Evolutionary conservation across 2,888 invertebrate genomes (phyloP), one percentile per base, ranked within the genome.

Genomic region (Falcaria lacertinaria): DNA sequence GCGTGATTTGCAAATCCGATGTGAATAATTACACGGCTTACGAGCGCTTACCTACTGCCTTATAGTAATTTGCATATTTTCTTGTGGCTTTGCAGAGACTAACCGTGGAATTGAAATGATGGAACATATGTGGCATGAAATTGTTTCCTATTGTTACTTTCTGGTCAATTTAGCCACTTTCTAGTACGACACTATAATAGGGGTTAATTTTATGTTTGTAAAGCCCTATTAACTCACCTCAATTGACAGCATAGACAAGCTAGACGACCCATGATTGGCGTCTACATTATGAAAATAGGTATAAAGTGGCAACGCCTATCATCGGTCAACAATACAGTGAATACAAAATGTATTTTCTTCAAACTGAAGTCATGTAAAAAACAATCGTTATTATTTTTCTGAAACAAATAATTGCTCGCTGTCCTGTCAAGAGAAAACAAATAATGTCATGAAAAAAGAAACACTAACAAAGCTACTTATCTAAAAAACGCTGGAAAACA

Each of bases 11-110:
- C 83, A 86, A 86, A 87, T 86, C 86, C 84, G 77, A 84, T 80
- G 88, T 86, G 89, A 89, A 89, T 89, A 89, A 89, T 89, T 88
- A 88, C 82, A 79, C 75, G 85, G 88, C 85, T 87, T 89, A 87
- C 79, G 80, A 81, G 71, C 80, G 83, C 83, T 88, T 87, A 88
- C 87, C 87, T 82, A 87, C 83, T 87, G 86, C 85, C 88, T 88
- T 88, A 85, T 74, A 82, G 73, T 74, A 72, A 89, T 89, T 89
- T 86, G 84, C 88, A 89, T 89, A 88, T 88, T 89, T 88, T 86
- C 86, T 87, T 85, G 82, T 73, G 81, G 86, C 80, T 81, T 82
- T 80, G 67, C 71, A 69, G 62, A 62, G 58, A 61, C 58, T 66
- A 70, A 54, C 74, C 73, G 60, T 54, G 51, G 64, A 66, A 57